Conservation (phyloP, 2,113 vertebrate species). For the Phocoena phocoena region DNA sequence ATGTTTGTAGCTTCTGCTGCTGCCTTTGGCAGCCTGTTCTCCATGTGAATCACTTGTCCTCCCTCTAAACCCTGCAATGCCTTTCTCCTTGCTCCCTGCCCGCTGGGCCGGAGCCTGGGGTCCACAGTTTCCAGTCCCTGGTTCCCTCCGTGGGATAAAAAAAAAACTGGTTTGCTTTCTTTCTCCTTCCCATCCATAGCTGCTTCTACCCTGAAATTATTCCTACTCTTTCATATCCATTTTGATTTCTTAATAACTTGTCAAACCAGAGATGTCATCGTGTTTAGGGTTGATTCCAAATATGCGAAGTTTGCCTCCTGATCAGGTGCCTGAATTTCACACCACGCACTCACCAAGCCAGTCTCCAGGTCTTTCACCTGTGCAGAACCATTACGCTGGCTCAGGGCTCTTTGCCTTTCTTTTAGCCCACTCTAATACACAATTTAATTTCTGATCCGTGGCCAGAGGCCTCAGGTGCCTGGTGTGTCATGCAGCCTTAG, state of each 20-base stretch:
- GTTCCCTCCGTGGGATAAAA: not conserved
- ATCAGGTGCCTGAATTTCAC: not conserved
- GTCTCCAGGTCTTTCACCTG: constrained; percentile 33
- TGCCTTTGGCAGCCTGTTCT: not conserved
- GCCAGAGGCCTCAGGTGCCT: not conserved
- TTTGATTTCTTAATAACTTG: constrained; percentile 45
- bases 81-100: not conserved
- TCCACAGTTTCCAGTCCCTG: not conserved
- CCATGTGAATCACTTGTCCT: not conserved
- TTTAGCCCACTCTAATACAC: not conserved
- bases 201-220: not conserved
- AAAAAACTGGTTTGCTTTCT: not conserved
- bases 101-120: not conserved
- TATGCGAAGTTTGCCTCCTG: not conserved
- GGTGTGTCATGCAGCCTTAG: not conserved
- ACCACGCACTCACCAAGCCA: not conserved
- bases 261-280: not conserved
- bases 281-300: constrained; percentile 27
- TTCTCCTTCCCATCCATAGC: not conserved
- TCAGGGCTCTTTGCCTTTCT: not conserved
- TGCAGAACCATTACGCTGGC: not conserved
- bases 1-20: not conserved
- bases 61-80: not conserved
- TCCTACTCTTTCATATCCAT: not conserved
- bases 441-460: constrained; percentile 13